Evolutionary conservation across 1,140 invertebrate species (phyloP).

Genomic region (Drosophila lacteicornis): DNA sequence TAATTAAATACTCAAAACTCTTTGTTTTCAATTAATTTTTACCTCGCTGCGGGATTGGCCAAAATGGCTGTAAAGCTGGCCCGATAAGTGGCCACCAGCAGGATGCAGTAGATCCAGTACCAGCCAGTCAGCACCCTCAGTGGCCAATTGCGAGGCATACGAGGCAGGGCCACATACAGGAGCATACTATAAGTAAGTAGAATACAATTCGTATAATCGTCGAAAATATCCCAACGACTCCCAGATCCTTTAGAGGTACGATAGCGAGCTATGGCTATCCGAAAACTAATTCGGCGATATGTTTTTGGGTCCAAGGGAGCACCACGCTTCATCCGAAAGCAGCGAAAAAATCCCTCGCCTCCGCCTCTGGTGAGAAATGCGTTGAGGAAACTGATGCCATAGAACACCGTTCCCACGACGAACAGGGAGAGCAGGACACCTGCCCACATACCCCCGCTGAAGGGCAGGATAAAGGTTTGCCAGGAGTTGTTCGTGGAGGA

Average conservation of each 20-base stretch:
- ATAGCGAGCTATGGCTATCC: conserved; percentile 52
- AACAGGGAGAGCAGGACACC: conserved; percentile 77
- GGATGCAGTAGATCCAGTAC: conserved; percentile 93
- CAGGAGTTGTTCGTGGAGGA: conserved; percentile 91
- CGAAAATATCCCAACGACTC: conserved; percentile 87
- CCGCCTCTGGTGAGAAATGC: conserved; percentile 31
- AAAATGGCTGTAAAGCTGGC: conserved; percentile 93
- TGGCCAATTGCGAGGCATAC: conserved; percentile 91
- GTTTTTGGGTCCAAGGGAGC: background rate
- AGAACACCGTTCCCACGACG: conserved; percentile 73
- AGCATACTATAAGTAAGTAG: conserved; percentile 93
- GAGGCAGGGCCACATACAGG: conserved; percentile 90
- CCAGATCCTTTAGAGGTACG: background rate
- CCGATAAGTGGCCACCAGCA: conserved; percentile 91
- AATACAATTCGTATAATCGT: conserved; percentile 89
- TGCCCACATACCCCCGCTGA: conserved; percentile 85
- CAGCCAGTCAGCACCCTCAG: conserved; percentile 91
- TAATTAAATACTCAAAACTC: background rate
- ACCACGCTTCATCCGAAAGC: conserved; percentile 13
- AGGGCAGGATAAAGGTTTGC: conserved; percentile 92
- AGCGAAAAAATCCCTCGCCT: conserved; percentile 45
- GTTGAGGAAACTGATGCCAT: conserved; percentile 71
- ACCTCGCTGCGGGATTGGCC: conserved; percentile 90
- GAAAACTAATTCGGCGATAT: conserved; percentile 56
- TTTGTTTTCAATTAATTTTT: background rate